These are phyloP conservation scores for Neotoma lepida DNA, from an alignment of 2,113 vertebrate genomes.

Conservation along the genomic window DNA sequence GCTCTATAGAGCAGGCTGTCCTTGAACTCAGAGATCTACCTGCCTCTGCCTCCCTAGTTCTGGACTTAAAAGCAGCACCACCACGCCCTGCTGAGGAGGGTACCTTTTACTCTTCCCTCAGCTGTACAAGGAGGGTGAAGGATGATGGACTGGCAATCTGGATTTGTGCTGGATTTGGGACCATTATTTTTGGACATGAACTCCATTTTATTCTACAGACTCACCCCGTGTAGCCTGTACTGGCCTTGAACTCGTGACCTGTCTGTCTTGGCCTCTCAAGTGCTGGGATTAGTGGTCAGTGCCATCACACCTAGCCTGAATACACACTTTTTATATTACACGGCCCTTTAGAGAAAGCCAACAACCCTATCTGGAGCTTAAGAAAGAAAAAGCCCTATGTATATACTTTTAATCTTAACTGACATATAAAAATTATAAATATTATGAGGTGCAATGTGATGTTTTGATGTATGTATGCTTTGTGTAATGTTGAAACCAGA, in stretches of 20 bases:
- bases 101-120: neutral
- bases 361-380: neutral
- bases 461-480: neutral
- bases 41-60: neutral
- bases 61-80: neutral
- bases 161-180: neutral
- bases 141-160: accelerated
- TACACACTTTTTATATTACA: neutral
- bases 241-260: neutral
- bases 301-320: neutral
- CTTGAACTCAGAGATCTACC: neutral
- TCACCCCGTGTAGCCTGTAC: too few species aligned
- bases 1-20: neutral
- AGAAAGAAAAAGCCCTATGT: neutral
- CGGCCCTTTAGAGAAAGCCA: neutral
- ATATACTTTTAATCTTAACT: neutral
- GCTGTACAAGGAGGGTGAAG: neutral
- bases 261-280: neutral
- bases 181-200: neutral
- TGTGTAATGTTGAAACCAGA: neutral
- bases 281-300: neutral
- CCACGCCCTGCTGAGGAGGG: neutral
- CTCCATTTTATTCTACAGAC: neutral
- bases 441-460: neutral
- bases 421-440: neutral